These are phyloP conservation scores for Rousettus leschenaultii DNA, from an alignment of 2,113 vertebrate genomes.

Conservation along the genomic window DNA sequence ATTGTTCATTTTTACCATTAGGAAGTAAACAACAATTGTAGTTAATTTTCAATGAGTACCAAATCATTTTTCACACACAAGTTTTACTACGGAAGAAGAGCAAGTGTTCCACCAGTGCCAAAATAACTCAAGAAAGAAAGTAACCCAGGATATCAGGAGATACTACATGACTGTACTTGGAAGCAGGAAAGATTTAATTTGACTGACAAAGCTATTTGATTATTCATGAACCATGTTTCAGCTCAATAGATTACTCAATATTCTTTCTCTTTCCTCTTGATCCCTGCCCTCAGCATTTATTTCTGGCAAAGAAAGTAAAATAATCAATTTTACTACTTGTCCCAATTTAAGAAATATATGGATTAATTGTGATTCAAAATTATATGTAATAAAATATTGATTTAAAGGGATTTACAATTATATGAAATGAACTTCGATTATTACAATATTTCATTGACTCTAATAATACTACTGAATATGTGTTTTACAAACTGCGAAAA, in stretches of 20 bases:
- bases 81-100: not conserved
- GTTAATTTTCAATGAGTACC: not conserved
- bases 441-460: not conserved
- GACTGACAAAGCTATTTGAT: not conserved
- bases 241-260: not conserved
- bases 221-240: conserved; percentile 6
- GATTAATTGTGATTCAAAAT: not conserved
- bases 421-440: not conserved
- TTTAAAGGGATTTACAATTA: not conserved
- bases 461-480: not conserved
- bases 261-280: not conserved
- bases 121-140: not conserved
- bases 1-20: not conserved
- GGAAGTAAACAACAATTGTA: not conserved
- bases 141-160: not conserved
- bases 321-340: not conserved
- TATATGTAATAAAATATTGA: conserved; percentile 3
- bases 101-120: not conserved
- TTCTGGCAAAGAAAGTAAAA: conserved; percentile 18
- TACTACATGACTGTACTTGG: not conserved
- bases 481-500: not conserved
- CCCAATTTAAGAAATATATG: not conserved
- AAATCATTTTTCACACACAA: not conserved
- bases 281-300: not conserved
- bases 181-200: conserved; percentile 11